Evolutionary conservation across 2,888 invertebrate species (phyloP).

Genomic region (Ashinkailepas kermadecensis): DNA sequence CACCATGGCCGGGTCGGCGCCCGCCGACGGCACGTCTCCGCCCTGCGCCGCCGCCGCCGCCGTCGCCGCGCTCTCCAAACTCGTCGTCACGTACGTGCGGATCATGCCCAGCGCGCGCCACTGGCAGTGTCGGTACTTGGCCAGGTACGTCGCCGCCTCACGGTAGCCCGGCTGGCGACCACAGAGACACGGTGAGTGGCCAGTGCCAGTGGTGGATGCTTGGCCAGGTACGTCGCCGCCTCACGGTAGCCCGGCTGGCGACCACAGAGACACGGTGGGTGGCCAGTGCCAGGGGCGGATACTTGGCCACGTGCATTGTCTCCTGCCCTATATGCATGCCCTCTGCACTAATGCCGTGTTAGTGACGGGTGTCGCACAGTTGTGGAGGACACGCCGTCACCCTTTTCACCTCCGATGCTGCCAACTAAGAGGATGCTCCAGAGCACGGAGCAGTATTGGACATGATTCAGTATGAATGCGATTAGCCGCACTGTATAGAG

Average conservation of each 20-base stretch:
- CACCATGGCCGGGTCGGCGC: slow-evolving; percentile 47
- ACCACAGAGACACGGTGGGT: too few species aligned
- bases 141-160: slow-evolving; percentile 71
- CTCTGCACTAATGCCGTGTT: too few species aligned
- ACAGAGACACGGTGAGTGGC: slow-evolving; percentile 36
- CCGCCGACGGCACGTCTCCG: slow-evolving; percentile 31
- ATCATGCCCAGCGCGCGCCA: slow-evolving; percentile 70
- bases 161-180: slow-evolving; percentile 63
- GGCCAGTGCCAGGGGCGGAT: too few species aligned
- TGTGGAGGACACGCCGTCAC: too few species aligned
- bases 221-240: slow-evolving; percentile 67
- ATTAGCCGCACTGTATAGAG: too few species aligned
- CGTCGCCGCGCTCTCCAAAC: slow-evolving; percentile 69
- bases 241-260: slow-evolving; percentile 73
- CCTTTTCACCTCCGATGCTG: too few species aligned
- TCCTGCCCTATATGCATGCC: too few species aligned
- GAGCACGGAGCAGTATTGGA: too few species aligned
- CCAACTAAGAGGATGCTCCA: too few species aligned
- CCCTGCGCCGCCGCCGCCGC: slow-evolving; percentile 42
- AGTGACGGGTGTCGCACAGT: too few species aligned
- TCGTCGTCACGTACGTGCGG: slow-evolving; percentile 65
- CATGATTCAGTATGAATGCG: too few species aligned
- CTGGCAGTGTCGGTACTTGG: slow-evolving; percentile 77
- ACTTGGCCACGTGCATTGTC: too few species aligned
- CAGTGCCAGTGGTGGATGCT: slow-evolving; percentile 77